Conservation (phyloP, 2,888 invertebrate species). For the Entomobrya multifasciata region DNA sequence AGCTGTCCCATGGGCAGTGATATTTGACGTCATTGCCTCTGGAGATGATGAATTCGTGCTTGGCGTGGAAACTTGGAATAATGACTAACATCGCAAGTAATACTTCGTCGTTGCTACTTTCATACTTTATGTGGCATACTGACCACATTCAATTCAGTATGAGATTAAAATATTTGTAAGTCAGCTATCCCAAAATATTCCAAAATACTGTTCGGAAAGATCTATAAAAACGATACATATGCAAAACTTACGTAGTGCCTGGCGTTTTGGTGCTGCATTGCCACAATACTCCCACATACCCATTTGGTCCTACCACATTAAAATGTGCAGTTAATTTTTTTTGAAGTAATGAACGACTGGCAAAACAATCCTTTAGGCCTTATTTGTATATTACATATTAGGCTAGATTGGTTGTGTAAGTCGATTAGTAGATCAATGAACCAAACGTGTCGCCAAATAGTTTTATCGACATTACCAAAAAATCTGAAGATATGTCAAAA, state of each 20-base stretch:
- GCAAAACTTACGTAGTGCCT: slow-evolving; percentile 96
- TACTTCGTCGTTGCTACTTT: slow-evolving; percentile 95
- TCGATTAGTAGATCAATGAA: too few relatives aligned
- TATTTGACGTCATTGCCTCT: slow-evolving; percentile 79
- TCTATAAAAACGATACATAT: slow-evolving; percentile 87
- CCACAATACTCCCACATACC: too few relatives aligned
- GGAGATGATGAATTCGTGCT: slow-evolving; percentile 83
- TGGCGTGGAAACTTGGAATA: slow-evolving; percentile 93
- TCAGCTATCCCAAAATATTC: slow-evolving; percentile 90
- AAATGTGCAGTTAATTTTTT: slow-evolving; percentile 91
- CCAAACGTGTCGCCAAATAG: too few relatives aligned
- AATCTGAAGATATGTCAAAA: too few relatives aligned
- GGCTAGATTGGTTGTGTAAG: too few relatives aligned
- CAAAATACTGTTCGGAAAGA: slow-evolving; percentile 80
- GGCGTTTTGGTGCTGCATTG: too few relatives aligned
- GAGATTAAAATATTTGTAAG: slow-evolving; percentile 95
- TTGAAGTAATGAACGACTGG: too few relatives aligned
- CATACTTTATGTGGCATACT: slow-evolving; percentile 94
- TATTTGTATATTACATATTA: too few relatives aligned
- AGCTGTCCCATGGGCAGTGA: slow-evolving; percentile 81
- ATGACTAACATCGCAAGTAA: slow-evolving; percentile 88
- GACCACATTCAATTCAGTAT: slow-evolving; percentile 93
- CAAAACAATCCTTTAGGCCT: slow-evolving; percentile 87
- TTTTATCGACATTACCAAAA: too few relatives aligned
- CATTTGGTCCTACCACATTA: slow-evolving; percentile 93